A percentile compares a stretch with the other conserved stretches of the same genome.
phyloP scores from a whole-genome alignment of 2,797 vertebrate species.

The Triplophysa yarkandensis region DNA sequence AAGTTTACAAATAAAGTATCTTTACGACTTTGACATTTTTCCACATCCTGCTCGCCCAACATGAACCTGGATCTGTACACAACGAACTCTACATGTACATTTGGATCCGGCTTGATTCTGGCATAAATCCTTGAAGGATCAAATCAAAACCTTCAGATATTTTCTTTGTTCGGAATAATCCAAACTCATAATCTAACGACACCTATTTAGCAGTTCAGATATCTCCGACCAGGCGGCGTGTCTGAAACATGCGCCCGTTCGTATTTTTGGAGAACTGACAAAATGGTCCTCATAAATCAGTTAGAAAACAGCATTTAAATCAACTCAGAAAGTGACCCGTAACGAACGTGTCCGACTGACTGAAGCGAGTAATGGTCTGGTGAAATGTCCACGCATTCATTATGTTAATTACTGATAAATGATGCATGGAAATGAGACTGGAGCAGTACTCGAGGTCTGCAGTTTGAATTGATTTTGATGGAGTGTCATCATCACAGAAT shows the following conservation, averaged over 20 bases:
- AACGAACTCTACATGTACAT: neutral
- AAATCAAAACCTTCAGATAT: neutral
- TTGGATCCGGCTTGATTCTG: neutral
- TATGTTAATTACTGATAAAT: constrained; percentile 73
- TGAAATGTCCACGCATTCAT: constrained; percentile 67
- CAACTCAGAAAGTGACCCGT: constrained; percentile 43
- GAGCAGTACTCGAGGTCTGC: constrained; percentile 27
- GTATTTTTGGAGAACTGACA: neutral
- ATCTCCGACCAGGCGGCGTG: neutral
- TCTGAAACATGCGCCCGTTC: neutral
- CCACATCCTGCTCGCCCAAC: too few species aligned
- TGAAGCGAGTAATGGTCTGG: constrained; percentile 59
- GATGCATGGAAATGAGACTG: constrained; percentile 66
- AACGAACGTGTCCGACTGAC: constrained; percentile 53
- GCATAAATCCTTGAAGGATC: neutral
- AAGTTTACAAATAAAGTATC: too few species aligned
- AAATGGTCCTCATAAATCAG: neutral
- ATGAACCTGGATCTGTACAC: neutral
- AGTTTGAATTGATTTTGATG: constrained; percentile 64
- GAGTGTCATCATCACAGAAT: constrained; percentile 40
- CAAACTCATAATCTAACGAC: neutral
- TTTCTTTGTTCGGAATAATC: neutral
- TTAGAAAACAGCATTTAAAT: neutral
- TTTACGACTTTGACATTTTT: too few species aligned
- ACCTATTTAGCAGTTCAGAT: constrained; percentile 2